Percentiles rank a stretch among this genome's conserved stretches.
phyloP scores from a whole-genome alignment of 2,888 invertebrate genomes.

The Drosophila pseudotalamancana region DNA sequence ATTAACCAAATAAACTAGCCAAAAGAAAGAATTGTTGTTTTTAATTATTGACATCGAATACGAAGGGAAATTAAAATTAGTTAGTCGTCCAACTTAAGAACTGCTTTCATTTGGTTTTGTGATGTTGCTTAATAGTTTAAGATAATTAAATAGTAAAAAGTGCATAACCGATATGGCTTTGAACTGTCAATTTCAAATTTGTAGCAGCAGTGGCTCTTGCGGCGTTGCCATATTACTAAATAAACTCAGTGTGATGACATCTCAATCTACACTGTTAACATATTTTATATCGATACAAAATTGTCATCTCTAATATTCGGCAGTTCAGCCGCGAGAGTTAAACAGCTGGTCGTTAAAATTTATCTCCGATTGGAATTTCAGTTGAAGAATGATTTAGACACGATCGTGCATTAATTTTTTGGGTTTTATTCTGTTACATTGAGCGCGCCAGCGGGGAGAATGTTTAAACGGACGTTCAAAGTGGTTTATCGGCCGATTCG shows the following conservation, averaged over 20 bases:
- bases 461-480: constrained; percentile 84
- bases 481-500: constrained; percentile 83
- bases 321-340: constrained; percentile 26
- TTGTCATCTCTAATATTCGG: constrained; percentile 4
- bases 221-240: constrained; percentile 20
- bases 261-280: not conserved
- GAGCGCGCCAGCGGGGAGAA: constrained; percentile 34
- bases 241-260: not conserved
- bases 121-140: not conserved
- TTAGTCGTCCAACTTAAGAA: no score
- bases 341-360: constrained; percentile 37
- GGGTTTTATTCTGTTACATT: not conserved
- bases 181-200: not conserved
- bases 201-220: constrained; percentile 23
- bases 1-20: constrained; percentile 78
- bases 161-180: not conserved
- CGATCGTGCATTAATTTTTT: not conserved
- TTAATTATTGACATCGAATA: no score
- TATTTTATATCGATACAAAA: constrained; percentile 2
- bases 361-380: constrained; percentile 20
- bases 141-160: not conserved
- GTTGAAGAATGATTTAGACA: constrained; percentile 52
- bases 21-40: constrained; percentile 45
- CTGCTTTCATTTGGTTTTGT: not conserved
- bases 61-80: no score